Conservation (phyloP, 2,113 vertebrate genomes). For the Pavo muticus region DNA sequence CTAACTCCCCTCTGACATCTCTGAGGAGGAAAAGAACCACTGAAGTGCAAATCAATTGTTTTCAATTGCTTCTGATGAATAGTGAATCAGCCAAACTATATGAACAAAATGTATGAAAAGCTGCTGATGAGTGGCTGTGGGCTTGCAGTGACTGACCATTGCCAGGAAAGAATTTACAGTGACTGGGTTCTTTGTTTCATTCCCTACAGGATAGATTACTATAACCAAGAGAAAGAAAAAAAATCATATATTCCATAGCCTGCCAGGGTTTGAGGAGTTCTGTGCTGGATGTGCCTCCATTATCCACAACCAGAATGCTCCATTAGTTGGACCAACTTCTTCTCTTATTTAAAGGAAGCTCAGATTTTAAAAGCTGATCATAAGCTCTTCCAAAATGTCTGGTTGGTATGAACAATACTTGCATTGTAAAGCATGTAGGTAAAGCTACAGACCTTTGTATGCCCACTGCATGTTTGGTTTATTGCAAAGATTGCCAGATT, state of each 20-base stretch:
- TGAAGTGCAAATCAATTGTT: background rate
- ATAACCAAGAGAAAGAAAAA: background rate
- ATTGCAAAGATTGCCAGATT: background rate
- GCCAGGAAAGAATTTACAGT: background rate
- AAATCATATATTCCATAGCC: background rate
- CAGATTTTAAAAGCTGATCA: fast-evolving
- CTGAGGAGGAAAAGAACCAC: background rate
- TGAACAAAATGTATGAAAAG: background rate
- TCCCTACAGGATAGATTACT: background rate
- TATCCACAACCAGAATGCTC: background rate
- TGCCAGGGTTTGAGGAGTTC: background rate
- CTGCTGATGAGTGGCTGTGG: background rate
- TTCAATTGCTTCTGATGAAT: background rate
- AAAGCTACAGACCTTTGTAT: background rate
- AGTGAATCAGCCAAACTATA: background rate
- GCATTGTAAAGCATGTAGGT: background rate
- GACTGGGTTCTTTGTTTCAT: background rate
- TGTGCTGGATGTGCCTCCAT: background rate
- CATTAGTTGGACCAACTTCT: background rate
- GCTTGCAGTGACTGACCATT: background rate
- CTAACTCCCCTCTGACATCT: background rate
- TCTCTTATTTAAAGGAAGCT: background rate
- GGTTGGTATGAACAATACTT: background rate
- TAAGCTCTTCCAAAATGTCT: background rate
- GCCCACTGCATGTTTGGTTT: background rate